These are phyloP conservation scores for Pristionchus arcanus DNA, from an alignment of 2,888 invertebrate species.

Conservation along the genomic window DNA sequence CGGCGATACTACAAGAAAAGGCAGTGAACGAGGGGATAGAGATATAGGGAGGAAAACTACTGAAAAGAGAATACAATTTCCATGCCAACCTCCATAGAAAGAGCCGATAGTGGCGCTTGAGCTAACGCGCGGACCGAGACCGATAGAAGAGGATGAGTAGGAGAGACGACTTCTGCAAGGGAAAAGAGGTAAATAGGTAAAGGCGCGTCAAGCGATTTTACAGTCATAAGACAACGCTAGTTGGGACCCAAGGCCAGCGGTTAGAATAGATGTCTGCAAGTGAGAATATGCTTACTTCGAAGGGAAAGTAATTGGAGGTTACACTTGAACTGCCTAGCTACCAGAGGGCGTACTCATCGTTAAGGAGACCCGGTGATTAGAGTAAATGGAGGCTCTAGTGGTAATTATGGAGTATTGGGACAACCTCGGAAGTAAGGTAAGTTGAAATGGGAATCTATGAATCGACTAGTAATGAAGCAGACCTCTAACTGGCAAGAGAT, in stretches of 20 bases:
- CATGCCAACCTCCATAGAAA: slow-evolving; percentile 20
- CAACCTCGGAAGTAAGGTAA: not conserved
- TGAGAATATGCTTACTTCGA: not conserved
- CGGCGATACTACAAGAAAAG: not conserved
- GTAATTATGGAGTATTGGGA: too few relatives aligned
- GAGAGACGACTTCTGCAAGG: slow-evolving; percentile 42
- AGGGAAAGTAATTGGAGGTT: not conserved
- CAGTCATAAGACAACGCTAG: too few relatives aligned
- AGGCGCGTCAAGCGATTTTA: too few relatives aligned
- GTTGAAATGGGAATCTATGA: not conserved
- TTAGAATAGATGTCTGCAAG: too few relatives aligned
- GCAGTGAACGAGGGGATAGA: not conserved
- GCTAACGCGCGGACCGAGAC: slow-evolving; percentile 18
- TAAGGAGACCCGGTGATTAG: too few relatives aligned
- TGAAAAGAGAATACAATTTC: not conserved
- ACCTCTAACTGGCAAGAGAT: not conserved
- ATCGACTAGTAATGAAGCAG: too few relatives aligned
- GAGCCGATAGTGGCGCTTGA: slow-evolving; percentile 27
- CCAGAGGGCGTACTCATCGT: not conserved
- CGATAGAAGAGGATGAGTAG: slow-evolving; percentile 8
- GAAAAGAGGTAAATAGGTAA: too few relatives aligned
- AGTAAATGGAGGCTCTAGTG: not conserved
- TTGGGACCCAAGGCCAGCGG: too few relatives aligned
- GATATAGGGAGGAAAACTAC: too few relatives aligned
- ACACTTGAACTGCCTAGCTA: not conserved